phyloP scores from a whole-genome alignment of 2,113 vertebrate genomes.

The Actenoides hombroni region DNA sequence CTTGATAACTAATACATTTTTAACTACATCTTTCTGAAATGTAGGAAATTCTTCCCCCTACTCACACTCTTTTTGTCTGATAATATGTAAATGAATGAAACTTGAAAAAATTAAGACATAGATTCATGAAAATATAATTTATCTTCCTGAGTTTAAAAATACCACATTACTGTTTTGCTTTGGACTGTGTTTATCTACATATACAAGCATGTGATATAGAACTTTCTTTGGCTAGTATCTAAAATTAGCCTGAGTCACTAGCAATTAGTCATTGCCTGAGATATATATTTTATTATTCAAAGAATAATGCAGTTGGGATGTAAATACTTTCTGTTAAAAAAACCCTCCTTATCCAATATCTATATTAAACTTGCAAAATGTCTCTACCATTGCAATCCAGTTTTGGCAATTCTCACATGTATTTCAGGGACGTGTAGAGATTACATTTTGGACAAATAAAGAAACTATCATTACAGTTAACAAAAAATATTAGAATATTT shows the following conservation, averaged over 20 bases:
- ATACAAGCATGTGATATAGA: neutral
- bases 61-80: neutral
- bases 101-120: neutral
- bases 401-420: neutral
- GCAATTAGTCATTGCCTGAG: neutral
- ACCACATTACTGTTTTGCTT: neutral
- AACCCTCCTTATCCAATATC: neutral
- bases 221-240: neutral
- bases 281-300: neutral
- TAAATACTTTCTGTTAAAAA: neutral
- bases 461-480: neutral
- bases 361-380: neutral
- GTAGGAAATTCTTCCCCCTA: neutral
- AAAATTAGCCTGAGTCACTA: neutral
- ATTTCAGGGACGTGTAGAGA: neutral
- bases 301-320: neutral
- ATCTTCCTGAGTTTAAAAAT: neutral
- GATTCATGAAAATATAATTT: neutral
- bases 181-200: neutral
- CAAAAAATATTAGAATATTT: neutral
- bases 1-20: neutral
- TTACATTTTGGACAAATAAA: neutral
- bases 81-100: neutral
- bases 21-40: neutral
- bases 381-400: neutral